Evolutionary conservation across 30 jellyfish, hydroid and myxozoan species (phyloP).

Genomic region (Sanderia malayensis): DNA sequence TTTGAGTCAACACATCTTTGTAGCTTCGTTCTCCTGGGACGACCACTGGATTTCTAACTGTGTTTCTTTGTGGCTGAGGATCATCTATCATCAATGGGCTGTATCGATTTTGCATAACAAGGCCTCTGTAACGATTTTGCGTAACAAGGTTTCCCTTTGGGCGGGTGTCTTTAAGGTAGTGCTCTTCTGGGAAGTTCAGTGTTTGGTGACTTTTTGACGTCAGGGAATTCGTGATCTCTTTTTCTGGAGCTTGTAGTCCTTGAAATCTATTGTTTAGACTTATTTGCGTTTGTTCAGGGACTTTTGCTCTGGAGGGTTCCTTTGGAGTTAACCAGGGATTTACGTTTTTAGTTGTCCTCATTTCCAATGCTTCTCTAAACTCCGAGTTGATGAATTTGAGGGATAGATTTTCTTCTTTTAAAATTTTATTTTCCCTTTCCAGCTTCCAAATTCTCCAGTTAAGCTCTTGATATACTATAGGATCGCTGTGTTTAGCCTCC

Average conservation of each 20-base stretch:
- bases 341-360: not conserved
- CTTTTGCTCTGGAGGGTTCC: constrained; percentile 2
- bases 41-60: constrained; percentile 1
- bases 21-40: not conserved
- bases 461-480: constrained; percentile 1
- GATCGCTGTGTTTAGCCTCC: constrained; percentile 6
- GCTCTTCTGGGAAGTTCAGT: not conserved
- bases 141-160: not conserved
- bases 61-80: not conserved
- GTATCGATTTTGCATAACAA: not conserved
- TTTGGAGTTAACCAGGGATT: not conserved
- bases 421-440: not conserved
- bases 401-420: not conserved
- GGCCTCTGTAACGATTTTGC: not conserved
- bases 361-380: not conserved
- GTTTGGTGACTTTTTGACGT: constrained; percentile 3
- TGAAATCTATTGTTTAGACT: constrained; percentile 1
- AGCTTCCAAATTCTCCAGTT: not conserved
- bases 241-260: constrained; percentile 4
- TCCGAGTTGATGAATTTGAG: constrained; percentile 3
- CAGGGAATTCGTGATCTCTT: constrained; percentile 1
- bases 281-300: constrained; percentile 1
- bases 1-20: not conserved
- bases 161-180: not conserved
- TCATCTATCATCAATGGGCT: not conserved